Evolutionary conservation across 2,888 invertebrate species (phyloP), one percentile per base, ranked within the genome.

Genomic region (Eupithecia subfuscata): DNA sequence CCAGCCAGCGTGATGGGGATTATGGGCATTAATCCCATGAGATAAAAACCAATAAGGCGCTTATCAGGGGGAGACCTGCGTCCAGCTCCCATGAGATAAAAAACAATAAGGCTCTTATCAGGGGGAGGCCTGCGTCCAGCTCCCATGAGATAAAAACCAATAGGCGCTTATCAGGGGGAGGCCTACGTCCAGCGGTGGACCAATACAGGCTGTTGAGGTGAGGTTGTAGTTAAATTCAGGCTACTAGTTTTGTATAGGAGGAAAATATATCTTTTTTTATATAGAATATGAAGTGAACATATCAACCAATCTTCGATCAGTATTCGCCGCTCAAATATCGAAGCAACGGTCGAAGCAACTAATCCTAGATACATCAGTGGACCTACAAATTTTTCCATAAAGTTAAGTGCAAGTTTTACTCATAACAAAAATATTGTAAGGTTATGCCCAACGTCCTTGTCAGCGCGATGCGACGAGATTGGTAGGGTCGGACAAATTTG

Each of bases 401-500:
- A 48, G 18, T 8, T 48, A 18, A 18, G 48, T 18, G 48, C 11
- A 48, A 2, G 48, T 48, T 18, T 48, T 22, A 56, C 22, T 56
- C 60, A 60, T 60, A 60, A 12, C 60, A 22, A 64, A 67, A 40
- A 67, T 67, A 67, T 40, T 67, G 64, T 34, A 25, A 63, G 30
- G 63, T 63, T 63, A 34, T 64, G 9, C 12, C 65, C 4, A 40
- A 65, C 18, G 11, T 65, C 37, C 16, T 37, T 37, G 81, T 80
- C 83, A 84, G 81, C 82, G 83, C 85, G 64, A 45, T 80, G 25
- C 83, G 87, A 85, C 85, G 84, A 84, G 84, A 85, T 87, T 86
- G 85, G 84, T 84, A 82, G 84, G 81, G 80, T 81, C 82, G 84
- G 88, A 89, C 89, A 90, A 90, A 90, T 90, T 87, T 84, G 86